Evolutionary conservation across 2,888 invertebrate genomes (phyloP), one percentile per base, ranked within the genome.

Genomic region (Torymus aiolomorphi): DNA sequence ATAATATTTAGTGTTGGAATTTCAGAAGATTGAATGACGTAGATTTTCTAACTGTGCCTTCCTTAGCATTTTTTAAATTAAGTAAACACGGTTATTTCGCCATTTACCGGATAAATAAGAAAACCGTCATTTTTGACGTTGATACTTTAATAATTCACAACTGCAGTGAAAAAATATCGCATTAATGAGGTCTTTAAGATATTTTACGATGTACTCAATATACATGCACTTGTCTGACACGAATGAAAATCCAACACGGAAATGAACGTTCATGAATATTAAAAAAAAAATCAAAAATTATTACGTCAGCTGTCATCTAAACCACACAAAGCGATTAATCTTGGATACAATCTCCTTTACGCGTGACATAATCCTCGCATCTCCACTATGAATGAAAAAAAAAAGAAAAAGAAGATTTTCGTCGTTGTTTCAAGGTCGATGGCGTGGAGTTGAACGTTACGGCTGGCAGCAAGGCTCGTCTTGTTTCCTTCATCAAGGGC

Each of bases 401-500:
- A 16, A 59, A 24, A 70, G 12, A 52, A 16, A 59, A 24, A 70
- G 12, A n/a, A 59, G 59, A 31, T 71, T 61, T 65, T 13, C 16
- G 31, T 31, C 31, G 16, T 59, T 70, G 12, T 69, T 80, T 70
- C 18, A 81, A 89, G 89, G 89, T 93, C 83, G 93, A 93, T 86
- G 93, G 93, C 84, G 85, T 93, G 10, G 93, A 93, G 85, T 87
- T 93, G 80, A 88, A 92, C 86, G 90, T 93, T 87, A 93, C 92
- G 0, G 92, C 93, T 83, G 92, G 91, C 63, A 86, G 91, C 0
- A 91, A 91, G 82, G 92, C 92, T 62, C 91, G 91, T 70, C 91
- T 93, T 59, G 82, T 90, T 56, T 91, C 92, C 31, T 90, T 91
- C 1, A 91, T 92, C 18, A 92, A 92, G 63, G 90, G 89, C 1